Conservation (phyloP, 2,888 invertebrate species). For the Dorcus parallelipipedus region DNA sequence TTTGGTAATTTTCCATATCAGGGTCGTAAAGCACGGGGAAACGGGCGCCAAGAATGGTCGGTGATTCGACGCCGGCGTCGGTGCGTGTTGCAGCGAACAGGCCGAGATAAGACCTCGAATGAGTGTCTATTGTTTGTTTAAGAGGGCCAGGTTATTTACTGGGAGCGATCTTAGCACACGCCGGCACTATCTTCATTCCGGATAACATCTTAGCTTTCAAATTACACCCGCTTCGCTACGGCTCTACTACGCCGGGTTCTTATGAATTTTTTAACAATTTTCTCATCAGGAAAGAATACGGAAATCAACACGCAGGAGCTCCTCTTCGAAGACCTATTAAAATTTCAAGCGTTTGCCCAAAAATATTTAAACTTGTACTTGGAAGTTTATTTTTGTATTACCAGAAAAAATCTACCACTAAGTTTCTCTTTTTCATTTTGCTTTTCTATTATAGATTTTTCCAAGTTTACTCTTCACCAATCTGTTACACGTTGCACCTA, state of each 20-base stretch:
- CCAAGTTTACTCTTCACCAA: too few species aligned
- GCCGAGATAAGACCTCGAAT: slow-evolving; percentile 31
- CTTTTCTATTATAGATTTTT: too few species aligned
- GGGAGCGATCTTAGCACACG: slow-evolving; percentile 22
- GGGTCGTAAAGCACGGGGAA: slow-evolving; percentile 23
- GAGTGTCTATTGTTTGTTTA: slow-evolving; percentile 37
- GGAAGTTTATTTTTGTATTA: too few species aligned
- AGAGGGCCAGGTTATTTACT: slow-evolving; percentile 31
- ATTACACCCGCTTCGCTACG: slow-evolving; percentile 9
- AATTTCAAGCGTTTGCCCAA: too few species aligned
- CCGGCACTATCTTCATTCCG: slow-evolving; percentile 8
- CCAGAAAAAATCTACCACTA: too few species aligned
- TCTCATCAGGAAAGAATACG: slow-evolving; percentile 8
- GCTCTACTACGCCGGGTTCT: slow-evolving; percentile 5
- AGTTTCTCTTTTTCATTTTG: too few species aligned
- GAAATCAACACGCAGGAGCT: slow-evolving; percentile 3
- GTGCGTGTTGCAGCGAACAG: slow-evolving; percentile 28
- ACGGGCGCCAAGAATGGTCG: slow-evolving; percentile 12
- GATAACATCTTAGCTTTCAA: slow-evolving; percentile 8
- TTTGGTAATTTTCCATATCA: slow-evolving; percentile 31
- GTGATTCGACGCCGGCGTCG: slow-evolving; percentile 22
- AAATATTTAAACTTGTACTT: too few species aligned
- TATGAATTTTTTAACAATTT: slow-evolving; percentile 9
- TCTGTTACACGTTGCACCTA: too few species aligned
- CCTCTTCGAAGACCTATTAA: not conserved